A percentile compares a stretch with the other conserved stretches of the same genome.
Evolutionary conservation across 2,113 vertebrate genomes (phyloP).

Genomic region (Cephalopterus ornatus): DNA sequence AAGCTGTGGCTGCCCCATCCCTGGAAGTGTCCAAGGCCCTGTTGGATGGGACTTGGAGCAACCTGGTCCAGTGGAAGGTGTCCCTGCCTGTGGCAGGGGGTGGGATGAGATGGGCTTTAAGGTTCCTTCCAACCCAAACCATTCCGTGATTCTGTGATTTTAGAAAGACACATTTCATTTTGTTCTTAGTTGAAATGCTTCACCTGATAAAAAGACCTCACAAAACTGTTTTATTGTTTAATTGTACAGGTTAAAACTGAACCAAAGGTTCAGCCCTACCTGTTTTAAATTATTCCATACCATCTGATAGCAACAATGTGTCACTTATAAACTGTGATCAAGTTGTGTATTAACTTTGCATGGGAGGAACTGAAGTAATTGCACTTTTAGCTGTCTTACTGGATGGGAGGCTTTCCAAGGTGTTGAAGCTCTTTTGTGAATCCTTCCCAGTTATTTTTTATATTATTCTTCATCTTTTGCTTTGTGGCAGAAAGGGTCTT

Average conservation of each 20-base stretch:
- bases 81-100: background rate
- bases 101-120: background rate
- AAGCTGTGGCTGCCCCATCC: background rate
- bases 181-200: background rate
- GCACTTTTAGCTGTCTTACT: background rate
- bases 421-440: background rate
- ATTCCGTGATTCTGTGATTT: background rate
- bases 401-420: background rate
- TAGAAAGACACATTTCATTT: background rate
- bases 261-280: background rate
- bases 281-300: background rate
- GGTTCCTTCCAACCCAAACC: background rate
- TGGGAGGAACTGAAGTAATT: background rate
- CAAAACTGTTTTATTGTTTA: background rate
- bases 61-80: accelerated
- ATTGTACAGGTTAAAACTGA: background rate
- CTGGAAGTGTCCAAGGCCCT: background rate
- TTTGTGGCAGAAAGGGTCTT: background rate
- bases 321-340: background rate
- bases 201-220: background rate
- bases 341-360: background rate
- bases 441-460: background rate
- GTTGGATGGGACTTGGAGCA: accelerated
- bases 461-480: background rate
- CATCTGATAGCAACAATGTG: background rate